Evolutionary conservation across 2,113 vertebrate species (phyloP).

Genomic region (Perccottus glenii): DNA sequence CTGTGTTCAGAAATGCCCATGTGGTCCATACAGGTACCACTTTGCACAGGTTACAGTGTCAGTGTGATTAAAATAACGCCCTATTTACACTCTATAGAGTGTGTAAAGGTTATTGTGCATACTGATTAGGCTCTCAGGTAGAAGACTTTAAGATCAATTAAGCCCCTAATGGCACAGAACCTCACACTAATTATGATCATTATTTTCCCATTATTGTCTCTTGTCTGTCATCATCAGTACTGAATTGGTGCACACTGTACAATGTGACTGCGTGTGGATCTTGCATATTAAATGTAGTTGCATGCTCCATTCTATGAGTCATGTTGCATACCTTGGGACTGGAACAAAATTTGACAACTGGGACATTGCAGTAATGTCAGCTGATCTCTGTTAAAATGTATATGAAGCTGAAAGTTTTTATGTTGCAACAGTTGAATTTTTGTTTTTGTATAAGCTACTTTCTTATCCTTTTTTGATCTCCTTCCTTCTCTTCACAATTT

Average conservation of each 20-base stretch:
- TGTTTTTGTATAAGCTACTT: background rate
- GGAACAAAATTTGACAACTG: conserved; percentile 1
- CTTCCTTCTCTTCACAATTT: no score
- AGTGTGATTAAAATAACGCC: conserved; percentile 9
- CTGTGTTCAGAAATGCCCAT: background rate
- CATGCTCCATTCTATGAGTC: conserved; percentile 7
- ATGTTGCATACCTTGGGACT: background rate
- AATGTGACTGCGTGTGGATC: conserved; percentile 7
- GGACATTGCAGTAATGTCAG: background rate
- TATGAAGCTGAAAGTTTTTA: background rate
- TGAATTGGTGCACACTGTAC: background rate
- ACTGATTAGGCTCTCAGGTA: conserved; percentile 39
- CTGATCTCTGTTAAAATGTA: background rate
- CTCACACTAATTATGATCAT: conserved; percentile 55
- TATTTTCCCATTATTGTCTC: conserved; percentile 44
- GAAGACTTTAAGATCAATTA: conserved; percentile 49
- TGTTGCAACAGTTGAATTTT: background rate
- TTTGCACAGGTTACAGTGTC: background rate
- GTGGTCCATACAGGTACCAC: background rate
- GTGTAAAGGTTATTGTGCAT: conserved; percentile 33
- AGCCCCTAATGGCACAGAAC: conserved; percentile 44
- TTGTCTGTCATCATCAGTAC: conserved; percentile 32
- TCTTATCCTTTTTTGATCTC: no score
- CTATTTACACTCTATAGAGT: conserved; percentile 7
- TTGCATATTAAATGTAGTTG: background rate